These are phyloP conservation scores for Tympanoctomys barrerae DNA, from an alignment of 2,797 vertebrate genomes.

Conservation along the genomic window DNA sequence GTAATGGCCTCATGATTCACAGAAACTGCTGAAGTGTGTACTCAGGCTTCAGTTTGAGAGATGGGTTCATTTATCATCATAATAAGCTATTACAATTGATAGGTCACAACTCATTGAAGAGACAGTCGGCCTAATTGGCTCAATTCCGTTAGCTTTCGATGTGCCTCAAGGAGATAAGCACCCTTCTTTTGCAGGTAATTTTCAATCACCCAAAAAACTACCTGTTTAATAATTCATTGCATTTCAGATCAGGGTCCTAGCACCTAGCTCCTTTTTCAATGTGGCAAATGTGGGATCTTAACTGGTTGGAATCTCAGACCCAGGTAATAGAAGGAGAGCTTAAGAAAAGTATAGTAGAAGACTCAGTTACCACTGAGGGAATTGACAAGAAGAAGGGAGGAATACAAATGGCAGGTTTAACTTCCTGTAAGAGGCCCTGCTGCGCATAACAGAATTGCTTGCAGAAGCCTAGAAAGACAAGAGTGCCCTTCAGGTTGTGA, in stretches of 20 bases:
- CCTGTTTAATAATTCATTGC: conserved; percentile 89
- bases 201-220: conserved; percentile 88
- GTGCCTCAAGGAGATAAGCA: conserved; percentile 86
- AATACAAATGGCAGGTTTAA: conserved; percentile 9
- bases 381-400: background rate
- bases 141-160: conserved; percentile 88
- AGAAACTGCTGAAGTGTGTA: conserved; percentile 90
- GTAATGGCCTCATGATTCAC: conserved; percentile 89
- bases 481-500: background rate
- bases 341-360: background rate
- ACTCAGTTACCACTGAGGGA: background rate
- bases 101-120: conserved; percentile 92
- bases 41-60: conserved; percentile 89
- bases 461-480: background rate
- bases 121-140: conserved; percentile 92
- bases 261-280: conserved; percentile 77
- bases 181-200: conserved; percentile 88
- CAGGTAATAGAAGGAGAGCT: conserved; percentile 34
- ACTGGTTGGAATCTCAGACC: conserved; percentile 46
- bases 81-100: conserved; percentile 92
- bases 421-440: background rate
- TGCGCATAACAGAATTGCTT: background rate
- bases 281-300: conserved; percentile 78
- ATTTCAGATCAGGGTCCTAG: conserved; percentile 79
- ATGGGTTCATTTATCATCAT: conserved; percentile 94